phyloP scores from a whole-genome alignment of 2,797 vertebrate genomes.

The Echiichthys vipera region DNA sequence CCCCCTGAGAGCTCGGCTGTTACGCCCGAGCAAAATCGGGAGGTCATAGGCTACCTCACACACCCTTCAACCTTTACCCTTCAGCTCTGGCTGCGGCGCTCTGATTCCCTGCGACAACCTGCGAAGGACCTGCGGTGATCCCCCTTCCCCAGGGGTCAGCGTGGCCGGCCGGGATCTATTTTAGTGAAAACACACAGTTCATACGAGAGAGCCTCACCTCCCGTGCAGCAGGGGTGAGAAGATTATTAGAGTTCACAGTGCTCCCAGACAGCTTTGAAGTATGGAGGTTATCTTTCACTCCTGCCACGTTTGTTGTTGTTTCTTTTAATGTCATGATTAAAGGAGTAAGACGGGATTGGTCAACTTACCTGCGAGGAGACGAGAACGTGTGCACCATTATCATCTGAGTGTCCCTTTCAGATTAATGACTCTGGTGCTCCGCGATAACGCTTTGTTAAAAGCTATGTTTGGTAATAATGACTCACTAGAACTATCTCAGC shows the following conservation, averaged over 20 bases:
- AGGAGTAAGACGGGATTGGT: slow-evolving; percentile 25
- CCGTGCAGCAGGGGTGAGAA: slow-evolving; percentile 40
- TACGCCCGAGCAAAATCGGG: slow-evolving; percentile 67
- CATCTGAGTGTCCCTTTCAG: background rate
- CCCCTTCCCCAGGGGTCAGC: slow-evolving; percentile 66
- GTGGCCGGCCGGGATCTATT: slow-evolving; percentile 61
- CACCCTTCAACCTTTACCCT: slow-evolving; percentile 74
- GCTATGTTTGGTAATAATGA: slow-evolving; percentile 2
- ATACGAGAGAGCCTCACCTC: slow-evolving; percentile 52
- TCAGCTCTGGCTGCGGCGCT: slow-evolving; percentile 37
- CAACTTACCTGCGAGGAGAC: slow-evolving; percentile 15
- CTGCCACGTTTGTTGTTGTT: slow-evolving; percentile 57
- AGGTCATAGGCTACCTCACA: slow-evolving; percentile 72
- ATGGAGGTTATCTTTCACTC: slow-evolving; percentile 60
- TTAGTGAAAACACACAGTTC: slow-evolving; percentile 75
- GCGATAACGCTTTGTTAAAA: background rate
- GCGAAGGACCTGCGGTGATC: slow-evolving; percentile 62
- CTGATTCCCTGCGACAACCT: slow-evolving; percentile 69
- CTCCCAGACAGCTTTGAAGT: slow-evolving; percentile 69
- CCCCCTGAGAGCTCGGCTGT: slow-evolving; percentile 56
- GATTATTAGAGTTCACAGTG: slow-evolving; percentile 51
- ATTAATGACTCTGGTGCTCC: background rate
- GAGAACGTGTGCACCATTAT: background rate
- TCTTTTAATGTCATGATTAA: slow-evolving; percentile 48
- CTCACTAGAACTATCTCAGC: background rate